Percentiles rank a stretch among this genome's conserved stretches.
Conservation (phyloP, 1,140 invertebrate genomes). For the Brachionus sp. region DNA sequence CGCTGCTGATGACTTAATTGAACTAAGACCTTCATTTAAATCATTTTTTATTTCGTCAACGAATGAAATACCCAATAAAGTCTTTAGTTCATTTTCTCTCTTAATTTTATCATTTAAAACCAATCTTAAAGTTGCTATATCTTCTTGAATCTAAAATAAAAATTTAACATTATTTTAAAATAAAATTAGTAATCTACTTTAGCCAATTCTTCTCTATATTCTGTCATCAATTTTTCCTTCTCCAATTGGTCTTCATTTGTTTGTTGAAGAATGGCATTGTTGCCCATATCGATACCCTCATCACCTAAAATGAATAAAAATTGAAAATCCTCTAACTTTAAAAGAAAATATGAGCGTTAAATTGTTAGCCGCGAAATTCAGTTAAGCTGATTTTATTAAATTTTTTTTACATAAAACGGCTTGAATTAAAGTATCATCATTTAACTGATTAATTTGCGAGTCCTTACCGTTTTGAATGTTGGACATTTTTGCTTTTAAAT, state of each 20-base stretch:
- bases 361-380: not conserved
- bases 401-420: not conserved
- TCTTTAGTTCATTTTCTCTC: constrained; percentile 43
- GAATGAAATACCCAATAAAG: constrained; percentile 36
- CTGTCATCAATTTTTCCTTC: constrained; percentile 31
- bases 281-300: constrained; percentile 20
- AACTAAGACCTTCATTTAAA: constrained; percentile 3
- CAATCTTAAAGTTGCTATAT: constrained; percentile 34
- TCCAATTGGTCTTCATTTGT: constrained; percentile 36
- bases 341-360: not conserved
- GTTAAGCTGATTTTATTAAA: not conserved
- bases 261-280: constrained; percentile 20
- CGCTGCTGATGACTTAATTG: constrained; percentile 14
- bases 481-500: constrained; percentile 14
- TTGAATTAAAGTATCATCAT: not conserved
- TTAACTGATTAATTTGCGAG: not conserved
- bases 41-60: constrained; percentile 42
- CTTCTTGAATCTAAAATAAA: constrained; percentile 44
- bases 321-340: not conserved
- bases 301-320: constrained; percentile 7
- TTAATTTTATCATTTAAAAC: constrained; percentile 42
- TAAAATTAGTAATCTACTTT: not conserved
- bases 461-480: constrained; percentile 31
- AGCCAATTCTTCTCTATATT: constrained; percentile 43
- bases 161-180: not conserved